Conservation (phyloP, 1,140 invertebrate species). For the Drosophila insularis region DNA sequence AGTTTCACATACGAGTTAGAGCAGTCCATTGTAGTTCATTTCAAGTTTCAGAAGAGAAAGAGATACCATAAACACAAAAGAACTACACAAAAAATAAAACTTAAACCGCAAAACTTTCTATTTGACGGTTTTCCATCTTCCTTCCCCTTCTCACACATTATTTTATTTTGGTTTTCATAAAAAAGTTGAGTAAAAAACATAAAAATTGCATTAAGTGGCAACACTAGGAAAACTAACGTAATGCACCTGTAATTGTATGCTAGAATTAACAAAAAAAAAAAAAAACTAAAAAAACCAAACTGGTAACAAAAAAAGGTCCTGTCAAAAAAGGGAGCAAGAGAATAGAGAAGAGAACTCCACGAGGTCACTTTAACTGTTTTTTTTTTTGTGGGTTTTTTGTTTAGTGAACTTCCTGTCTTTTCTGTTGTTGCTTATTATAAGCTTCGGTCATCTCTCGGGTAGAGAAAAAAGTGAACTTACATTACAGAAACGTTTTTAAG, state of each 20-base stretch:
- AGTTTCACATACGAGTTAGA: slow-evolving; percentile 38
- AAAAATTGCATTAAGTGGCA: slow-evolving; percentile 73
- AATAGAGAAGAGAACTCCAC: too few species aligned
- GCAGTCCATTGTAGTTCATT: slow-evolving; percentile 36
- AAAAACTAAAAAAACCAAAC: slow-evolving; percentile 14
- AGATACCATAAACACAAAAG: slow-evolving; percentile 12
- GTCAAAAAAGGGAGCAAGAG: neutral
- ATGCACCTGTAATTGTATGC: slow-evolving; percentile 59
- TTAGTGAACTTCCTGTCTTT: too few species aligned
- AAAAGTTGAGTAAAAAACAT: slow-evolving; percentile 54
- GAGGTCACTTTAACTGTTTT: too few species aligned
- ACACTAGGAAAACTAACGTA: slow-evolving; percentile 28
- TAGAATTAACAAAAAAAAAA: slow-evolving; percentile 11
- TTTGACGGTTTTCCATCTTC: slow-evolving; percentile 19
- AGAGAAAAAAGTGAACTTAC: too few species aligned
- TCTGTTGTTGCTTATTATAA: too few species aligned
- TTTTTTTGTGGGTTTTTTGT: too few species aligned
- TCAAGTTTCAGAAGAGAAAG: neutral
- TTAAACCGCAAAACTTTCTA: slow-evolving; percentile 62
- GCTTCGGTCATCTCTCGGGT: too few species aligned
- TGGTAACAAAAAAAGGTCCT: slow-evolving; percentile 10
- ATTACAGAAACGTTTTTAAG: too few species aligned
- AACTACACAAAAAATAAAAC: slow-evolving; percentile 46
- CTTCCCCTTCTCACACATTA: neutral
- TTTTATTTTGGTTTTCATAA: neutral